Evolutionary conservation across 2,888 invertebrate genomes (phyloP).

Genomic region (Autographa pulchrina): DNA sequence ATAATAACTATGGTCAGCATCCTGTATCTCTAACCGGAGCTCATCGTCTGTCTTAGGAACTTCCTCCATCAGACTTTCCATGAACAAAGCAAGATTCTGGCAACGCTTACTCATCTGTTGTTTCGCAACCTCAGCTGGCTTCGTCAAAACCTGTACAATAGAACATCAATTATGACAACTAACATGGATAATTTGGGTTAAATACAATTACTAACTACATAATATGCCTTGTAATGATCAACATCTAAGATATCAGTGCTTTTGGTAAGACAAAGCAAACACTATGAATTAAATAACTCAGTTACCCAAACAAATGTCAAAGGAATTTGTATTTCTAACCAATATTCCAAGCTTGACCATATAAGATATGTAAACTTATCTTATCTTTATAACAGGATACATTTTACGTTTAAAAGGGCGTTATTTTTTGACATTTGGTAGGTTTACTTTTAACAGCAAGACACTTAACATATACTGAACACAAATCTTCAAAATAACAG

Average conservation of each 20-base stretch:
- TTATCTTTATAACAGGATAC: neutral
- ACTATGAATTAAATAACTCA: conserved; percentile 24
- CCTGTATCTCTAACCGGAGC: conserved; percentile 89
- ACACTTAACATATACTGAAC: conserved; percentile 22
- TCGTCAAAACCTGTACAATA: conserved; percentile 75
- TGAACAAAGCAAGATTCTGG: conserved; percentile 92
- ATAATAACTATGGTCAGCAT: conserved; percentile 90
- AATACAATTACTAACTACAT: conserved; percentile 11
- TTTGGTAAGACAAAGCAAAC: conserved; percentile 26
- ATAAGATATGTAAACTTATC: too few species aligned
- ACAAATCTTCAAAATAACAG: conserved; percentile 24
- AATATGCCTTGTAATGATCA: conserved; percentile 26
- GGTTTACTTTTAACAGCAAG: conserved; percentile 29
- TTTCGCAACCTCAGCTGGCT: conserved; percentile 89
- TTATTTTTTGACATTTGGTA: neutral
- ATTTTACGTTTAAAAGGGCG: too few species aligned
- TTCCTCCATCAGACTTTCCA: conserved; percentile 93
- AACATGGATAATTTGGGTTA: neutral
- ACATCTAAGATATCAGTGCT: conserved; percentile 21
- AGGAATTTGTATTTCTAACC: neutral
- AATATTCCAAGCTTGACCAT: too few species aligned
- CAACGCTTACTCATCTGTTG: conserved; percentile 92
- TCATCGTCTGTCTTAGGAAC: conserved; percentile 89
- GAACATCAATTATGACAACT: conserved; percentile 14
- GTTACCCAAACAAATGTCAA: conserved; percentile 16